Percentiles rank a stretch among this genome's conserved stretches.
Conservation (phyloP, 1,140 invertebrate species). For the Brachionus rotundiformis region DNA sequence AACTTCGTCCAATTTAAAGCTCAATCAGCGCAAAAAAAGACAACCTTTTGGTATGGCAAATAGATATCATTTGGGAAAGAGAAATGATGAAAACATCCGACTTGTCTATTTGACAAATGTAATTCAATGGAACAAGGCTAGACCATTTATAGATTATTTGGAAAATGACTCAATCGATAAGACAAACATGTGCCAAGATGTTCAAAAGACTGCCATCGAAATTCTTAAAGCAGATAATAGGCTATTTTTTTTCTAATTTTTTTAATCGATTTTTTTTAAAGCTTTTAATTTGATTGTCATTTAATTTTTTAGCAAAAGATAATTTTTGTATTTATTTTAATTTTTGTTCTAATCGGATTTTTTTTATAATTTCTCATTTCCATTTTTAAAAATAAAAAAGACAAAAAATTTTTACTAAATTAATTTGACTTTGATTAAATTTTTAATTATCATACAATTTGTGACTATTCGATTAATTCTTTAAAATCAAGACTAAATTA, state of each 20-base stretch:
- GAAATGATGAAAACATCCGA: not conserved
- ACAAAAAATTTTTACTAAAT: slow-evolving; percentile 2
- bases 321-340: slow-evolving; percentile 31
- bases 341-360: not conserved
- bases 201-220: slow-evolving; percentile 34
- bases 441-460: too few species aligned
- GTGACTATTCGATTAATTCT: too few species aligned
- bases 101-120: slow-evolving; percentile 40
- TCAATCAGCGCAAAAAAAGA: not conserved
- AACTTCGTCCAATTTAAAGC: not conserved
- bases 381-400: not conserved
- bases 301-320: not conserved
- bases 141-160: slow-evolving; percentile 50
- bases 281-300: not conserved
- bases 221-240: slow-evolving; percentile 16
- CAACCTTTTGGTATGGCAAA: not conserved
- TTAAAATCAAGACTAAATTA: too few species aligned
- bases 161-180: slow-evolving; percentile 42
- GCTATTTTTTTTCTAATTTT: slow-evolving; percentile 9
- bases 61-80: not conserved
- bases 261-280: not conserved
- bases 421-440: too few species aligned
- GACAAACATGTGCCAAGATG: slow-evolving; percentile 24
- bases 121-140: slow-evolving; percentile 31
- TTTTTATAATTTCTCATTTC: not conserved